A percentile compares a stretch with the other conserved stretches of the same genome.
These are phyloP conservation scores for Hemicentrotus pulcherrimus DNA, from an alignment of 35 echinoderm and acorn worm genomes.

Conservation along the genomic window DNA sequence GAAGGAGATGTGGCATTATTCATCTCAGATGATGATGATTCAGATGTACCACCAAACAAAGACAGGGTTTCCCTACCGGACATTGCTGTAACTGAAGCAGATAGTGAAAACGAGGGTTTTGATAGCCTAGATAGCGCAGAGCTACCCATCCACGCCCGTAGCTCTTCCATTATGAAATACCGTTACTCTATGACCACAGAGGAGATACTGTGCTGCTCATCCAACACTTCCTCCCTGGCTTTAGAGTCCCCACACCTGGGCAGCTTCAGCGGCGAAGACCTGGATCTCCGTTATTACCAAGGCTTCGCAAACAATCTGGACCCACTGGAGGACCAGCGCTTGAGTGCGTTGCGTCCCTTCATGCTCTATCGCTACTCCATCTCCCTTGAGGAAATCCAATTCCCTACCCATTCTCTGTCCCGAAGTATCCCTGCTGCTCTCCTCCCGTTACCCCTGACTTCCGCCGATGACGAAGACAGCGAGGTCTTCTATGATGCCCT, in stretches of 20 bases:
- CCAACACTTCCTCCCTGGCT: conserved; percentile 17
- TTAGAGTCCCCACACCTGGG: not conserved
- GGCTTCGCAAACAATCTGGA: not conserved
- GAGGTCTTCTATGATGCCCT: conserved; percentile 44
- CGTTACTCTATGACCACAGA: conserved; percentile 32
- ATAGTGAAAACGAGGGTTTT: not conserved
- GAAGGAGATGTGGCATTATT: not conserved
- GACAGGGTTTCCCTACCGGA: not conserved
- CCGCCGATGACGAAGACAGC: not conserved
- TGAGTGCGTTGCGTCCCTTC: not conserved
- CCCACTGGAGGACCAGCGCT: not conserved
- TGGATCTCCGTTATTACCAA: not conserved
- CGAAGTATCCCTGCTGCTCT: not conserved
- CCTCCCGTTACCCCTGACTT: not conserved
- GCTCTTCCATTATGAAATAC: not conserved
- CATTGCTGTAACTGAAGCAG: not conserved
- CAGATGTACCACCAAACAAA: not conserved
- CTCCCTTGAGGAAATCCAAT: conserved; percentile 28
- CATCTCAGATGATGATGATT: not conserved
- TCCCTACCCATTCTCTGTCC: not conserved
- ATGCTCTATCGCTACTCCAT: conserved; percentile 52
- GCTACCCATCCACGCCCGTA: not conserved
- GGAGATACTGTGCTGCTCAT: conserved; percentile 11
- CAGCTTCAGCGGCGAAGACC: not conserved
- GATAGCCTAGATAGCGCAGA: not conserved